Percentiles rank a stretch among this genome's conserved stretches.
phyloP scores from a whole-genome alignment of 2,113 vertebrate species.

The Cyrtonyx montezumae region DNA sequence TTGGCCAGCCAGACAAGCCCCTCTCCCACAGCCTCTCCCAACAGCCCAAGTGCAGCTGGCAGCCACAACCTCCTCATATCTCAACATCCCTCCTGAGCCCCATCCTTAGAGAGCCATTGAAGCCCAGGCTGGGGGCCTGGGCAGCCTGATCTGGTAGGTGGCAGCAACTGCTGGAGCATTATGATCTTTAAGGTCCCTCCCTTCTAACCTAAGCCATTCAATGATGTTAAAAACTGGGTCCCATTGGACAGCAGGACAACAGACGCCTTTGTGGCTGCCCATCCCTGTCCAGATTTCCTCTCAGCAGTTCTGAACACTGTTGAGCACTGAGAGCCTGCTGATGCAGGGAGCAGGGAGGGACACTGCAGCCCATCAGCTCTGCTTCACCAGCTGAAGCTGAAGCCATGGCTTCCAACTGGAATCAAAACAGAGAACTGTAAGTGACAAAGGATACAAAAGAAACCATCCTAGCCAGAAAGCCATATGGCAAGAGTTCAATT shows the following conservation, averaged over 20 bases:
- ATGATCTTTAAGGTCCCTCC: too few species aligned
- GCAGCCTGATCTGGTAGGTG: too few species aligned
- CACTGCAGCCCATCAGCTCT: background rate
- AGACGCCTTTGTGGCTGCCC: background rate
- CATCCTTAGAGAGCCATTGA: too few species aligned
- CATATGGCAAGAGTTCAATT: slow-evolving; percentile 14
- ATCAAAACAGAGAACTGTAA: background rate
- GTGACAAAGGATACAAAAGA: slow-evolving; percentile 3
- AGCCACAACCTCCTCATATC: background rate
- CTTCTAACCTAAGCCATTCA: too few species aligned
- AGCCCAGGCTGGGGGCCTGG: too few species aligned
- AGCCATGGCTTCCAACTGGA: slow-evolving; percentile 1
- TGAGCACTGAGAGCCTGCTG: background rate
- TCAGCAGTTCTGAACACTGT: background rate
- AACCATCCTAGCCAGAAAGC: background rate
- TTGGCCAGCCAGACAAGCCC: background rate
- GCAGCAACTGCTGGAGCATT: too few species aligned
- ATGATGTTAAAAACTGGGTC: background rate
- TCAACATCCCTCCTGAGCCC: background rate
- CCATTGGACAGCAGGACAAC: background rate
- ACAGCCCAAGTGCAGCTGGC: fast-evolving
- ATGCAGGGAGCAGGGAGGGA: background rate
- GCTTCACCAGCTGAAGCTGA: background rate
- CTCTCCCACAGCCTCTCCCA: background rate
- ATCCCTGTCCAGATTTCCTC: background rate